Evolutionary conservation across 2,113 vertebrate species (phyloP), one percentile per base, ranked within the genome.

Genomic region (Symphodus melops): DNA sequence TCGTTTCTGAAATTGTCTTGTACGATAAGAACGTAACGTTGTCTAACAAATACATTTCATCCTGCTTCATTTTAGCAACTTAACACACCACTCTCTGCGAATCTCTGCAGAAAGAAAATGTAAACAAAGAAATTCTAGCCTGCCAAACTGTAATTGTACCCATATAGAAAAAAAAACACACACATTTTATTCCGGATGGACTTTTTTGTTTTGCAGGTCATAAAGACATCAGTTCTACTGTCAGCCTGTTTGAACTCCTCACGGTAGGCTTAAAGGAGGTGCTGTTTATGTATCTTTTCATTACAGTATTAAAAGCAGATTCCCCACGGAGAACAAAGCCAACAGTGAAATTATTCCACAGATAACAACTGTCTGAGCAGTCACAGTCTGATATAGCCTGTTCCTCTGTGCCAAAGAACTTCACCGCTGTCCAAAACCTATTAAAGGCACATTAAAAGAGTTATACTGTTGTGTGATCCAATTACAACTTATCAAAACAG

Each of bases 381-480:
- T 20, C 42, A 20, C 39, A 68, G 51, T 46, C 57, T 68, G 37
- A 51, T 70, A 58, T 48, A 68, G 72, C 53, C 53, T 36, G 11
- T 68, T 67, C 44, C 33, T 62, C 63, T 46, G 69, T 78, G 76
- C 65, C 72, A 75, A 72, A 72, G 17, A 69, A 64, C 44, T 58
- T 6, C 48, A 37, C 39, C 20, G 48, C 75, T 57, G 53, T 67
- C 69, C 77, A 75, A 68, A 84, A 82, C 55, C 71, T 64, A 83
- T 79, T 79, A 82, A 73, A 87, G 76, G 28, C 69, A 81, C 61
- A 82, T 78, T 78, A 84, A 48, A 88, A 80, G 67, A 79, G 72
- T 68, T 73, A 68, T 55, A 64, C 13, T 8, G 6, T 51, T 56
- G 61, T 69, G 59, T 68, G 61, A 77, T 85, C 64, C 66, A 77